These are phyloP conservation scores for Zhuqinia jingwanae DNA, from an alignment of 2,888 invertebrate species.

Conservation along the genomic window DNA sequence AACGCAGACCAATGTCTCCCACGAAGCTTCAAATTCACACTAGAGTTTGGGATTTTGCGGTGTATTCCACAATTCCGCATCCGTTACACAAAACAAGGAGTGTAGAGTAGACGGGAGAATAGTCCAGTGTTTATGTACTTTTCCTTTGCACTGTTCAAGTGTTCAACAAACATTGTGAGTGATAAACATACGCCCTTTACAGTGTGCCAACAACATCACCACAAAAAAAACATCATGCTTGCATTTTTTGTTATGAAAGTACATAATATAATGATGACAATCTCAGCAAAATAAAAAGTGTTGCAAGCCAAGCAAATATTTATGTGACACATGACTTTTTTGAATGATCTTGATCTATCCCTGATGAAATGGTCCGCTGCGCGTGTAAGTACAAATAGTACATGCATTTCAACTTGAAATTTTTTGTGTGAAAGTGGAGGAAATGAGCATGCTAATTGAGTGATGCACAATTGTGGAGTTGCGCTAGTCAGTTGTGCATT, in stretches of 20 bases:
- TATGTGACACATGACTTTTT: constrained; percentile 12
- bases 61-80: too few relatives aligned
- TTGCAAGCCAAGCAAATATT: background rate
- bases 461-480: too few relatives aligned
- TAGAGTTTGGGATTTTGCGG: too few relatives aligned
- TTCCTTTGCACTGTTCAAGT: too few relatives aligned
- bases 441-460: too few relatives aligned
- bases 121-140: background rate
- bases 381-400: background rate
- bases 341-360: background rate
- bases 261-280: too few relatives aligned
- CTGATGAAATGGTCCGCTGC: too few relatives aligned
- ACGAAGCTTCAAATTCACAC: background rate
- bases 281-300: background rate
- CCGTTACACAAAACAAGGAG: too few relatives aligned
- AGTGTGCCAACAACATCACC: constrained; percentile 18
- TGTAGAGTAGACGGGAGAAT: too few relatives aligned
- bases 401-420: background rate
- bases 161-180: too few relatives aligned
- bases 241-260: background rate
- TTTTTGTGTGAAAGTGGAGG: background rate
- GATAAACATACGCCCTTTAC: background rate
- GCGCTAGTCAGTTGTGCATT: too few relatives aligned
- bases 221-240: background rate
- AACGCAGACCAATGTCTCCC: too few relatives aligned